Percentiles rank a stretch among this genome's conserved stretches.
Conservation (phyloP, 2,888 invertebrate species). For the Tipula vernalis region DNA sequence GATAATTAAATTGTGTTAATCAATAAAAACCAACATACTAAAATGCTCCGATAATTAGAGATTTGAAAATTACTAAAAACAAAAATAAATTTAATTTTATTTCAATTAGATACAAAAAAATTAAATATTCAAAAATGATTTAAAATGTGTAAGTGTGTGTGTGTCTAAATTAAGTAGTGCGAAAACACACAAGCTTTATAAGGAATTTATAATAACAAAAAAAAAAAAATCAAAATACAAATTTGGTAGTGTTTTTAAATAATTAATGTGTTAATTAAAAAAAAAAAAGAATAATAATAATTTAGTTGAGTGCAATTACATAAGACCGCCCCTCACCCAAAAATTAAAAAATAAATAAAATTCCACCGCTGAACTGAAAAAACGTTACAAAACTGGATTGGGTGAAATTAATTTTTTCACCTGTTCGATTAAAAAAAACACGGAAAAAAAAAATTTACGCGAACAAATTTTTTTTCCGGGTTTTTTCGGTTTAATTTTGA, state of each 20-base stretch:
- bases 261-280: neutral
- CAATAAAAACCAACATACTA: neutral
- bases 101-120: neutral
- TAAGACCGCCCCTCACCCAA: neutral
- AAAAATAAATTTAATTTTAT: neutral
- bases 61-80: neutral
- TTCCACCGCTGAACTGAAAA: neutral
- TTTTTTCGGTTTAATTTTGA: neutral
- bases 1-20: neutral
- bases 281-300: neutral
- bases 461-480: neutral
- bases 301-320: neutral
- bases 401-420: neutral
- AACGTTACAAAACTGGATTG: neutral
- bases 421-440: neutral
- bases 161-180: neutral
- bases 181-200: neutral
- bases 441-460: neutral
- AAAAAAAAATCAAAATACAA: no score
- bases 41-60: neutral
- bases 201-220: neutral
- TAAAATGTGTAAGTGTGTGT: neutral
- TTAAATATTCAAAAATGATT: neutral
- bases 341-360: neutral
- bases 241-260: neutral